phyloP scores from a whole-genome alignment of 2,113 vertebrate genomes.

The Malaclemys terrapin region DNA sequence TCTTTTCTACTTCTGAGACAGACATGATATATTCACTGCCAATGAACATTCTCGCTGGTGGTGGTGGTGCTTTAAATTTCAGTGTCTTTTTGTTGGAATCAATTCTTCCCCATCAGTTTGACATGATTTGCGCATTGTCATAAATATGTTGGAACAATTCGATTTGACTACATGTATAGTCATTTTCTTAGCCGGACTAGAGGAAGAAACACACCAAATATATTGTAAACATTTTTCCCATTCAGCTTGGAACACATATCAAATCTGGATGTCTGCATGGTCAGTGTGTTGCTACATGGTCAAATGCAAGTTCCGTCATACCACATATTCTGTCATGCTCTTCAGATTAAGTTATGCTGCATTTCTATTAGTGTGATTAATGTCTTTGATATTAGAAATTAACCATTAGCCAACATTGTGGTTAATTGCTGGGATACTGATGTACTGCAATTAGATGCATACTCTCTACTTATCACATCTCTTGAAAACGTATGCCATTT shows the following conservation, averaged over 20 bases:
- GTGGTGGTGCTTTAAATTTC: not conserved
- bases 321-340: conserved; percentile 27
- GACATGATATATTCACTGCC: not conserved
- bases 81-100: conserved; percentile 43
- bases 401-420: not conserved
- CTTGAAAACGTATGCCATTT: conserved; percentile 38
- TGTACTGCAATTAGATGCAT: conserved; percentile 45
- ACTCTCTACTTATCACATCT: not conserved
- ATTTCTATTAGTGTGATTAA: conserved; percentile 26
- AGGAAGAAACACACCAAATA: not conserved
- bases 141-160: not conserved
- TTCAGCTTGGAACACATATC: not conserved
- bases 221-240: not conserved
- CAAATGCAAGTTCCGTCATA: not conserved
- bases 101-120: conserved; percentile 32
- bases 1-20: not conserved
- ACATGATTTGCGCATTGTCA: not conserved
- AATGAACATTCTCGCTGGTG: not conserved
- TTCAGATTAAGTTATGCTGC: conserved; percentile 1
- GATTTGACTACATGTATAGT: conserved; percentile 6
- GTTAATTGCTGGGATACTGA: conserved; percentile 20
- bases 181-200: conserved; percentile 24
- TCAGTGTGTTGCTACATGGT: not conserved
- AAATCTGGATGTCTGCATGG: not conserved
- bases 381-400: not conserved